Base-by-base conservation (phyloP, 2,888 invertebrate genomes). In the Spilarctia lutea region DNA sequence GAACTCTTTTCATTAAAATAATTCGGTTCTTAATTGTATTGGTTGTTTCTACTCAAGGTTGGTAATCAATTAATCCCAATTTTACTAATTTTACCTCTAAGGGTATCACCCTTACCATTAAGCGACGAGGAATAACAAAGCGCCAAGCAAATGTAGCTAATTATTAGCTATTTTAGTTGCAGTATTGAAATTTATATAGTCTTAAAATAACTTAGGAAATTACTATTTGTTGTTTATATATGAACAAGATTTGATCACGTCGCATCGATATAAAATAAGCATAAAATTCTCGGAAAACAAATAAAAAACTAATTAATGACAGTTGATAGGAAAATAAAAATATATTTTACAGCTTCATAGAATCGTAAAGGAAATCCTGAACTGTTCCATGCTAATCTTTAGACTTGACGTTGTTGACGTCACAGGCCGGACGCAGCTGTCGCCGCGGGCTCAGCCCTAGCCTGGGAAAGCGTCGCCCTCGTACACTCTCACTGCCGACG, bases 381-480 rank as follows among this genome's bases (percentile, higher is more conserved):
- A 83, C 84, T 81, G 76, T 76, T 80, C 74, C 76, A 81, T 76
- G 80, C 79, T 84, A 82, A 80, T 81, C 35, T 76, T 73, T 65
- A 35, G 65, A 67, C 52, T 63, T 75, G 74, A 48, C 39, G 72
- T 79, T 39, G 73, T 76, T 90, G 88, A 89, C 90, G 91, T 88
- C 87, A 85, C 70, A 18, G 70, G 75, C 68, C 81, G 84, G 84
- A 85, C 75, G 84, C 85, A 85, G 82, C 81, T 85, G 84, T 79
- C 81, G 79, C 52, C 76, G 77, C 75, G 77, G 78, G 75, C 82
- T 79, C 83, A 85, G 84, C 85, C 86, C 87, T 83, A 83, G 88
- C 89, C 90, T 91, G 92, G 94, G 93, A 94, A 93, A 91, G 85
- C 85, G 87, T 79, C 89, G 89, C 90, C 91, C 91, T 86, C 87